These are phyloP conservation scores for Xiphophorus birchmanni DNA, from an alignment of 2,797 vertebrate genomes.

Conservation along the genomic window DNA sequence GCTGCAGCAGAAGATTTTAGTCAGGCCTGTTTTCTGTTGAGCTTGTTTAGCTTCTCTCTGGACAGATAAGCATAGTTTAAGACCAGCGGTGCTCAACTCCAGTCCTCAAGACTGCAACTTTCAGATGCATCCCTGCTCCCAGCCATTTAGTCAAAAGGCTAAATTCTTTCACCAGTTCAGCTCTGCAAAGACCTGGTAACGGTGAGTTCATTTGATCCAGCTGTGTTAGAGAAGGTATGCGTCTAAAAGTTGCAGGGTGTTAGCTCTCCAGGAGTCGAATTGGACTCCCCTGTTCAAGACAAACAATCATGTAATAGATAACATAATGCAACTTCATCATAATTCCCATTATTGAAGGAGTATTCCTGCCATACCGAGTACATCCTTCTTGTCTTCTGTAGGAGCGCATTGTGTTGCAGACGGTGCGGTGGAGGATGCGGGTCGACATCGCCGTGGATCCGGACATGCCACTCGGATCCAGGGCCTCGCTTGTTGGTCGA, in stretches of 20 bases:
- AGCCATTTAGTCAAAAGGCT: too few species aligned
- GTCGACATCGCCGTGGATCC: slow-evolving; percentile 97
- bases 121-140: too few species aligned
- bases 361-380: neutral
- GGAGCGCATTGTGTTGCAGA: slow-evolving; percentile 96
- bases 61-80: neutral
- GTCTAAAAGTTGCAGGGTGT: too few species aligned
- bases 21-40: neutral
- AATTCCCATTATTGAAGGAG: neutral
- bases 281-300: neutral
- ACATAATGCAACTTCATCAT: neutral
- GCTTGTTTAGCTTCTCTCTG: neutral
- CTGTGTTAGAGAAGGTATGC: too few species aligned
- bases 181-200: too few species aligned
- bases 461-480: slow-evolving; percentile 91
- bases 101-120: too few species aligned
- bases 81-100: too few species aligned
- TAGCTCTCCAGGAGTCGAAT: too few species aligned
- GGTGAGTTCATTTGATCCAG: too few species aligned
- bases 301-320: neutral
- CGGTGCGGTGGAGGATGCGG: slow-evolving; percentile 98
- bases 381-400: slow-evolving; percentile 22
- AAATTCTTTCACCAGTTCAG: too few species aligned
- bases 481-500: slow-evolving; percentile 91
- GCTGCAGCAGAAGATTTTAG: neutral